Evolutionary conservation across 2,797 vertebrate species (phyloP).

Genomic region (Anomalospiza imberbis): DNA sequence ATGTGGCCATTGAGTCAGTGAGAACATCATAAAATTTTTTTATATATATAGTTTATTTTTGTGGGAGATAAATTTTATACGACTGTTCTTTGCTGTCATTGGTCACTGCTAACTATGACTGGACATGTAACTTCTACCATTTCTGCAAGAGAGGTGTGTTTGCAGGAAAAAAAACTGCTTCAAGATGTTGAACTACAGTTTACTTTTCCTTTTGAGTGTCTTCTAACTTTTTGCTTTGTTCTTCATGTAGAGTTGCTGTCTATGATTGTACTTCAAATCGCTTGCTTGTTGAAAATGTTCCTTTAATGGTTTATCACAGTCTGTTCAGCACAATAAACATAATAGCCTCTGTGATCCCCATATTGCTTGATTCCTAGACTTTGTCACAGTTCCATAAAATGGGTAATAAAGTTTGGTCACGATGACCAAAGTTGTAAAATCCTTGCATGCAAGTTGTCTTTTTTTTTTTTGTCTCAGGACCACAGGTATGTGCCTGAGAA

Average conservation of each 20-base stretch:
- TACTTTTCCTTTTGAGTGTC: constrained; percentile 76
- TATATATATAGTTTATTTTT: constrained; percentile 94
- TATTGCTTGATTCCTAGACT: constrained; percentile 73
- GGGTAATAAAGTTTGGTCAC: constrained; percentile 73
- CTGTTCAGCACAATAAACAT: constrained; percentile 95
- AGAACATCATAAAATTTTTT: constrained; percentile 89
- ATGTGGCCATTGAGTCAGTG: constrained; percentile 84
- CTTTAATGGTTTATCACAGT: constrained; percentile 88
- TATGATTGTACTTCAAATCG: constrained; percentile 85
- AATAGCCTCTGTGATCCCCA: constrained; percentile 83
- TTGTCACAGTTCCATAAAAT: constrained; percentile 68
- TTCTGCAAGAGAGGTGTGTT: constrained; percentile 83
- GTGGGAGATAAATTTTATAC: constrained; percentile 92
- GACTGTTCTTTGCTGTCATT: constrained; percentile 86
- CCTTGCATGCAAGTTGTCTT: constrained; percentile 15
- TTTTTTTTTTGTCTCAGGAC: neutral
- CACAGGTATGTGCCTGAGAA: neutral
- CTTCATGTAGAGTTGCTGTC: constrained; percentile 85
- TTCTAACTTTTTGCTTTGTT: constrained; percentile 83
- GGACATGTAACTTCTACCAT: constrained; percentile 83
- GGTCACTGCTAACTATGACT: constrained; percentile 85
- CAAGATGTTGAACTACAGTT: constrained; percentile 75
- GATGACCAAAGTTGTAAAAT: constrained; percentile 54
- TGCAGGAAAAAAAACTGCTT: constrained; percentile 72
- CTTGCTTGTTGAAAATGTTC: constrained; percentile 88